These are phyloP conservation scores for Amphibalanus amphitrite DNA, from an alignment of 1,140 invertebrate genomes.

Conservation along the genomic window DNA sequence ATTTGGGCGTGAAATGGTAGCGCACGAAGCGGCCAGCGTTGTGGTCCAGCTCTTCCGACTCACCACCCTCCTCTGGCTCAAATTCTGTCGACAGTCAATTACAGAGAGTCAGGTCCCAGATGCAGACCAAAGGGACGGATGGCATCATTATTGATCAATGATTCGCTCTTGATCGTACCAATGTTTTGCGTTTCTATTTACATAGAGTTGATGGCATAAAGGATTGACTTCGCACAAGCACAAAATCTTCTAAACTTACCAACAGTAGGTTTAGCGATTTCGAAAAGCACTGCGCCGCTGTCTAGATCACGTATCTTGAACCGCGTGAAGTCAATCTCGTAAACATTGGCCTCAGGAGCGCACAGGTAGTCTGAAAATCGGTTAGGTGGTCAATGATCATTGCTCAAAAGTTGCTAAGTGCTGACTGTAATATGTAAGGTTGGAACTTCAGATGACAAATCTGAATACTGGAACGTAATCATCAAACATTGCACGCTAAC, in stretches of 20 bases:
- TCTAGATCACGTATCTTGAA: too few relatives aligned
- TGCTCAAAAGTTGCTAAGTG: too few relatives aligned
- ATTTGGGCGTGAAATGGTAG: neutral
- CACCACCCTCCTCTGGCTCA: neutral
- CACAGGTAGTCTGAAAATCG: conserved; percentile 86
- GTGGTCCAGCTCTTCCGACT: neutral
- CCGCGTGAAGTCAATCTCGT: conserved; percentile 98
- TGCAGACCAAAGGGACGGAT: neutral
- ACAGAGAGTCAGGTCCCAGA: too few relatives aligned
- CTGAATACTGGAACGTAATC: too few relatives aligned
- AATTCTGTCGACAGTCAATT: neutral
- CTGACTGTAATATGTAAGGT: too few relatives aligned
- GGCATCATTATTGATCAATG: neutral
- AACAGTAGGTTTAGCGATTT: conserved; percentile 81
- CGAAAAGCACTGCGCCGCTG: conserved; percentile 79
- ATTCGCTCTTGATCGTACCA: too few relatives aligned
- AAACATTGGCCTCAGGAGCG: conserved; percentile 84
- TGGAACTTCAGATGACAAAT: too few relatives aligned
- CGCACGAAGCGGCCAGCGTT: neutral
- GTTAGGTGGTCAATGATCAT: too few relatives aligned
- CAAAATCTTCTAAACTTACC: neutral
- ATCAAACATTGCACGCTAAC: too few relatives aligned
- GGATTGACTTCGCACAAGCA: neutral
- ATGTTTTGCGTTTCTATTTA: too few relatives aligned
- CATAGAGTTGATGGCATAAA: neutral